Percentiles rank a stretch among this genome's conserved stretches.
These are phyloP conservation scores for Papilio polytes DNA, from an alignment of 1,140 invertebrate species.

Conservation along the genomic window DNA sequence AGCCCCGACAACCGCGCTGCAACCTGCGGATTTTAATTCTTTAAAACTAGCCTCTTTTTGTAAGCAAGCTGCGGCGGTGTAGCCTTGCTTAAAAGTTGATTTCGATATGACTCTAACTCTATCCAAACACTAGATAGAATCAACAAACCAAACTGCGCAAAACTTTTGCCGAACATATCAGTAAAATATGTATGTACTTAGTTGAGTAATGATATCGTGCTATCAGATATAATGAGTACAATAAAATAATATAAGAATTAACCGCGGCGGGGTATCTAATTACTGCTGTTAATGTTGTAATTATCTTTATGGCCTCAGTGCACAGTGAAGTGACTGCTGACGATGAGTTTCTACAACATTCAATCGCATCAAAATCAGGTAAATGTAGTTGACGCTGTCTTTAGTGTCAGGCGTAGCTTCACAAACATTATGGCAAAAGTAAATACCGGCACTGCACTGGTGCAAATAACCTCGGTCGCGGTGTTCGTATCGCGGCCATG, in stretches of 20 bases:
- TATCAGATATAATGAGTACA: slow-evolving; percentile 1
- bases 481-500: too few relatives aligned
- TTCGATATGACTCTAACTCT: neutral
- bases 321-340: neutral
- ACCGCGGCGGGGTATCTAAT: neutral
- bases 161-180: neutral
- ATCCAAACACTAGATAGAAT: neutral
- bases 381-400: neutral
- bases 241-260: slow-evolving; percentile 25
- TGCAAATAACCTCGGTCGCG: too few relatives aligned
- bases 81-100: neutral
- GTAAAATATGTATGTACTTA: neutral
- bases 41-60: neutral
- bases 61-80: too few relatives aligned
- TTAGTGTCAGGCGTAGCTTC: neutral
- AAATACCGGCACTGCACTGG: neutral
- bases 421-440: neutral
- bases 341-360: neutral
- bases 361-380: neutral
- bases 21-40: slow-evolving; percentile 49
- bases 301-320: slow-evolving; percentile 2
- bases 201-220: neutral
- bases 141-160: slow-evolving; percentile 1
- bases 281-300: neutral
- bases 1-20: slow-evolving; percentile 54